Evolutionary conservation across 2,113 vertebrate genomes (phyloP), one percentile per base, ranked within the genome.

Genomic region (Cyanoliseus patagonus): DNA sequence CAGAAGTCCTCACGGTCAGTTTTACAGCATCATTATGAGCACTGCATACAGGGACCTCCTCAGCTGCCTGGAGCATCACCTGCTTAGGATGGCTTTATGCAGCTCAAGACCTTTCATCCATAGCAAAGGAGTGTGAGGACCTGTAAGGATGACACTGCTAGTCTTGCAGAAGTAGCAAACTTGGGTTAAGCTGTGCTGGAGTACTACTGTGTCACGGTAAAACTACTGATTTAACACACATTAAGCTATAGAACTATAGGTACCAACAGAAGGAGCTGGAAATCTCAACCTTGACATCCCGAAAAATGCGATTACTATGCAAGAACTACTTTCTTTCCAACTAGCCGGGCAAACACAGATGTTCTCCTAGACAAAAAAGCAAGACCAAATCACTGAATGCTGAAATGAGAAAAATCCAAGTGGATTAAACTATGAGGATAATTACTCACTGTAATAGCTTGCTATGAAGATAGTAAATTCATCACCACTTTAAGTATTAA

Each of bases 361-460:
- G 87, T 90, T 35, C 83, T 77, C 13, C 31, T 1, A 69, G 53
- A 57, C 22, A 88, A 66, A 42, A 42, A 69, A 91, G 37, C 9
- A 91, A 87, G 41, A 89, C 44, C n/a, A 28, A 52, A 73, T 69
- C 31, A 53, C 49, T 37, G 53, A 80, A 91, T 42, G 37, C 23
- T 83, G 62, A 93, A 77, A 74, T 70, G 30, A 85, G 63, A 95
- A 83, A 90, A 93, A 70, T 63, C 63, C 28, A 90, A 77, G 86
- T 75, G 55, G 46, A 95, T 90, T 87, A 85, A 92, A 79, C 84
- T 57, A 59, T 25, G 17, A 83, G 31, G 23, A 86, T 63, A 90
- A 93, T 82, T 52, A 82, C 15, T 90, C 42, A 46, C 53, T 70
- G 53, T 63, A 92, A 91, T 27, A 86, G 46, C 51, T 92, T 70